Evolutionary conservation across 2,888 invertebrate genomes (phyloP).

Genomic region (Stratiomys singularior): DNA sequence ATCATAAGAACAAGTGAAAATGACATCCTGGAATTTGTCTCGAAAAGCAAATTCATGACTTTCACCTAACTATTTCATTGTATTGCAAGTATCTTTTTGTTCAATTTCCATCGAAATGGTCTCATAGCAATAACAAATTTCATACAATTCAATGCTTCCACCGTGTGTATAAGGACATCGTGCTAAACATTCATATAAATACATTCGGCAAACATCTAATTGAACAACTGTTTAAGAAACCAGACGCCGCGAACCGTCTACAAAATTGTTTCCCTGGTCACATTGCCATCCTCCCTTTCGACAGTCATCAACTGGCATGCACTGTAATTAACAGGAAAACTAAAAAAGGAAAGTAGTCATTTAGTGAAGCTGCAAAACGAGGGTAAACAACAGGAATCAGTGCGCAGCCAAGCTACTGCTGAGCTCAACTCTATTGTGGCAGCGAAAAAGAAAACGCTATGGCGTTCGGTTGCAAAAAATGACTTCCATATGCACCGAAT

Average conservation of each 20-base stretch:
- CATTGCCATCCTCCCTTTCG: neutral
- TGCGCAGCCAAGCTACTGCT: conserved; percentile 28
- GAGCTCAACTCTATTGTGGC: conserved; percentile 32
- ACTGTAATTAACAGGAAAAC: conserved; percentile 38
- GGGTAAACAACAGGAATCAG: conserved; percentile 40
- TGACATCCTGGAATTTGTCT: no score
- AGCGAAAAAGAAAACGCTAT: conserved; percentile 42
- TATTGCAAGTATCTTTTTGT: neutral
- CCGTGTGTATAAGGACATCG: neutral
- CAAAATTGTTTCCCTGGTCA: conserved; percentile 3
- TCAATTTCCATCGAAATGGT: conserved; percentile 11
- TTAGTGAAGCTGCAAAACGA: conserved; percentile 44
- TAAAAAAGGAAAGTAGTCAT: conserved; percentile 44
- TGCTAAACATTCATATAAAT: neutral
- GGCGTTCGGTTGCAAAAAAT: conserved; percentile 39
- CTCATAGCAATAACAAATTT: neutral
- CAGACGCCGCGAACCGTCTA: conserved; percentile 33
- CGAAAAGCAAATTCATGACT: no score
- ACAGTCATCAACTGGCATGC: conserved; percentile 5
- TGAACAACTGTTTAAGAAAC: conserved; percentile 40
- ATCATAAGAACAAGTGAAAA: no score
- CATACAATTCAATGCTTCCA: neutral
- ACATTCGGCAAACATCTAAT: conserved; percentile 20
- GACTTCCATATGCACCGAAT: conserved; percentile 44
- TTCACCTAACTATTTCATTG: neutral